A percentile compares a stretch with the other conserved stretches of the same genome.
phyloP scores from a whole-genome alignment of 2,113 vertebrate genomes.

The Boleophthalmus pectinirostris region DNA sequence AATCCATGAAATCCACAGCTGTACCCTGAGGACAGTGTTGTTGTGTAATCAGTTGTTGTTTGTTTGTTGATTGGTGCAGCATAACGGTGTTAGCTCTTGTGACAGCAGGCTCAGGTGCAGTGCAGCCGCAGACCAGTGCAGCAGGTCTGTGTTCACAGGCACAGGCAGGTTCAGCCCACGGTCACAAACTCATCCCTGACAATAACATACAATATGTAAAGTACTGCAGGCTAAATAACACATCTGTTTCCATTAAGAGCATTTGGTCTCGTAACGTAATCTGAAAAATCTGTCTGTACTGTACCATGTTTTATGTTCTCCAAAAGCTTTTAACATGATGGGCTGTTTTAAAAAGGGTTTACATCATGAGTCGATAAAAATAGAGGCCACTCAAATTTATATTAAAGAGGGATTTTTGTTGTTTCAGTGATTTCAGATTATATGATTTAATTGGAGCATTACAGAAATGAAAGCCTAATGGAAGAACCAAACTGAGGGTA shows the following conservation, averaged over 20 bases:
- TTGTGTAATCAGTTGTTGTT: background rate
- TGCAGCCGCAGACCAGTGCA: conserved; percentile 33
- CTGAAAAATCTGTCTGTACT: background rate
- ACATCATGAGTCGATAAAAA: background rate
- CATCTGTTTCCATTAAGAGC: background rate
- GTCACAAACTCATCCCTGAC: background rate
- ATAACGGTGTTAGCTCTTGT: conserved; percentile 8
- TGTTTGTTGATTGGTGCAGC: conserved; percentile 4
- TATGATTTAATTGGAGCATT: conserved; percentile 33
- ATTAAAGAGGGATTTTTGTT: conserved; percentile 22
- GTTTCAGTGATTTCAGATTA: conserved; percentile 38
- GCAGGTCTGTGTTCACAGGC: conserved; percentile 44
- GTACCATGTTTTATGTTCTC: background rate
- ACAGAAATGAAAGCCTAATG: conserved; percentile 28
- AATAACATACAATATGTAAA: background rate
- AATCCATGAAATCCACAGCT: background rate
- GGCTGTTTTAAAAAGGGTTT: conserved; percentile 4
- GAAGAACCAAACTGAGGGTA: conserved; percentile 30
- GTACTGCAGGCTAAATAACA: background rate
- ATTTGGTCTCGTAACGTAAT: background rate
- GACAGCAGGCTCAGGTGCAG: conserved; percentile 57
- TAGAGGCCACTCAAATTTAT: background rate
- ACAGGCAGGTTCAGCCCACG: conserved; percentile 28
- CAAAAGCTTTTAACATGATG: background rate
- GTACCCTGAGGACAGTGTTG: background rate